phyloP scores from a whole-genome alignment of 2,113 vertebrate species.

The Thinocorus orbignyianus region DNA sequence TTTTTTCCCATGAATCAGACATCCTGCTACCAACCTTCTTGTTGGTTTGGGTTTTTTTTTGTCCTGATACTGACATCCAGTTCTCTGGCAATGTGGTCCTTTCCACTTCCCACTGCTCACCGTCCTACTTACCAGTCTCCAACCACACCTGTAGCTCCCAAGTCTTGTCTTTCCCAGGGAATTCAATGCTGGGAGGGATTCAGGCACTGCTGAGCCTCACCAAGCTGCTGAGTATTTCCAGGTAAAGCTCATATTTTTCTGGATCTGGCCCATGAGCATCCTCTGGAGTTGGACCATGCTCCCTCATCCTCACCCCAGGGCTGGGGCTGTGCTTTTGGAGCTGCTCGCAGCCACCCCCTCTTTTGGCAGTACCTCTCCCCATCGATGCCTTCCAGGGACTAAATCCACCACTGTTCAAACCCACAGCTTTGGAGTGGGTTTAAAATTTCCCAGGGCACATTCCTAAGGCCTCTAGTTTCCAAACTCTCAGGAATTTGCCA shows the following conservation, averaged over 20 bases:
- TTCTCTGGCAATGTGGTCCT: background rate
- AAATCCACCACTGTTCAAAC: slow-evolving; percentile 17
- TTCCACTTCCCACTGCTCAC: background rate
- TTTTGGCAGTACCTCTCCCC: background rate
- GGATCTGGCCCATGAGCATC: background rate
- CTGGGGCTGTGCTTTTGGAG: background rate
- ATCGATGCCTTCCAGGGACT: background rate
- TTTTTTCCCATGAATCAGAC: background rate
- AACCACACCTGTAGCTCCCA: rapidly evolving
- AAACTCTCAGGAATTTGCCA: slow-evolving; percentile 53
- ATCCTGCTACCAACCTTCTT: background rate
- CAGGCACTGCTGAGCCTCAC: background rate
- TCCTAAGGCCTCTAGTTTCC: background rate
- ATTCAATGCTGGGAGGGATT: background rate
- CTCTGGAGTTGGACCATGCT: background rate
- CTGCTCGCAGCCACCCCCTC: background rate
- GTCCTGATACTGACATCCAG: background rate
- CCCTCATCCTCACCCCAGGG: background rate
- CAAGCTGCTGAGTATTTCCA: background rate
- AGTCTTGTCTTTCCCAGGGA: background rate
- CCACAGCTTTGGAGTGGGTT: slow-evolving; percentile 40
- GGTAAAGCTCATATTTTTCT: background rate
- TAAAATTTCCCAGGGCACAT: slow-evolving; percentile 54
- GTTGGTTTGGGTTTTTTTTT: background rate
- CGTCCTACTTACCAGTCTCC: background rate